A percentile compares a stretch with the other conserved stretches of the same genome.
Evolutionary conservation across 2,113 vertebrate genomes (phyloP).

Genomic region (Paracanthobrama guichenoti): DNA sequence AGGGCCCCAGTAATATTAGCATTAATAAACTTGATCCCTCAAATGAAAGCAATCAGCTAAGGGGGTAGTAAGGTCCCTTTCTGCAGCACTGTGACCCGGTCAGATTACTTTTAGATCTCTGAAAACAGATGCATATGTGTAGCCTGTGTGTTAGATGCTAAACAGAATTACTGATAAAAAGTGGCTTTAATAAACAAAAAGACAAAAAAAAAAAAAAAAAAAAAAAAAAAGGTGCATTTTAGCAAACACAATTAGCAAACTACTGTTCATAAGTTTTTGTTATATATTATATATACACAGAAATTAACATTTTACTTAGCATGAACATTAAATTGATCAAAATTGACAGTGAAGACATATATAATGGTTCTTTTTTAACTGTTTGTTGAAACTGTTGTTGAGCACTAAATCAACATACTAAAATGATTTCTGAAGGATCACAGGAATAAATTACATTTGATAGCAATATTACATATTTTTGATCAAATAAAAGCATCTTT

Average conservation of each 20-base stretch:
- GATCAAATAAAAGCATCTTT: not conserved
- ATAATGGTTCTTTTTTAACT: not conserved
- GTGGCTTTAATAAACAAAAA: not conserved
- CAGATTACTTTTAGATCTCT: slow-evolving; percentile 50
- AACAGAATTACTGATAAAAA: not conserved
- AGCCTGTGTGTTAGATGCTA: not conserved
- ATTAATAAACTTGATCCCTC: slow-evolving; percentile 76
- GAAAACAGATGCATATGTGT: not conserved
- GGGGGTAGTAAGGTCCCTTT: slow-evolving; percentile 59
- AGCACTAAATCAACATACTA: not conserved
- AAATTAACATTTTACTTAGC: no score
- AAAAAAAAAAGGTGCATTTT: not conserved
- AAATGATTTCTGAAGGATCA: not conserved
- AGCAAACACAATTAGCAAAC: not conserved
- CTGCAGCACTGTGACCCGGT: slow-evolving; percentile 42
- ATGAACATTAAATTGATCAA: not conserved
- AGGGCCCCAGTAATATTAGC: slow-evolving; percentile 71
- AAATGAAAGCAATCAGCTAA: slow-evolving; percentile 64
- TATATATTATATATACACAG: no score
- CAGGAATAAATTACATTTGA: not conserved
- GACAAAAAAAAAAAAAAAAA: not conserved
- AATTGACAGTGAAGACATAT: not conserved
- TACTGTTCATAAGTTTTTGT: no score
- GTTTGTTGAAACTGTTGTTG: not conserved
- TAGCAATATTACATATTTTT: not conserved